Percentiles rank a stretch among this genome's conserved stretches.
Conservation (phyloP, 2,113 vertebrate genomes). For the Caretta caretta region DNA sequence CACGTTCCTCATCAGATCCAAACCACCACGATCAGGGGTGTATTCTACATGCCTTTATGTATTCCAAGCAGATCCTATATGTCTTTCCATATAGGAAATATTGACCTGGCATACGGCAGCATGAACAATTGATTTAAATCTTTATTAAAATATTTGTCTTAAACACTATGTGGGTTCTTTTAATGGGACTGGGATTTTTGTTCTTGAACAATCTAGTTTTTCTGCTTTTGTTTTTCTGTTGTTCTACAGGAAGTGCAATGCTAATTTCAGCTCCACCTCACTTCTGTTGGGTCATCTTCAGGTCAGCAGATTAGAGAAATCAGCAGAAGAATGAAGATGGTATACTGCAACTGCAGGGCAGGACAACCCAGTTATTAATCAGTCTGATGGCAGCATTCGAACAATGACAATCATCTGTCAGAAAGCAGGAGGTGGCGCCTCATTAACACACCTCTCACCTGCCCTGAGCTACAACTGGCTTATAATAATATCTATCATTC, state of each 20-base stretch:
- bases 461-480: constrained; percentile 86
- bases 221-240: constrained; percentile 56
- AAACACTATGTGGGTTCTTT: constrained; percentile 6
- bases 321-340: constrained; percentile 75
- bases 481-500: constrained; percentile 87
- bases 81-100: constrained; percentile 21
- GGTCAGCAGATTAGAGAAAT: constrained; percentile 84
- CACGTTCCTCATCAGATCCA: background rate
- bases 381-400: constrained; percentile 76
- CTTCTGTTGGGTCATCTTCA: constrained; percentile 79
- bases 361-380: constrained; percentile 83
- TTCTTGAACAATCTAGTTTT: background rate
- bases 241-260: constrained; percentile 79
- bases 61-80: background rate
- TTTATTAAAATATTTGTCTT: constrained; percentile 44
- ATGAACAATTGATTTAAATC: constrained; percentile 30
- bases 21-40: background rate
- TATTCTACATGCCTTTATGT: background rate
- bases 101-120: constrained; percentile 36
- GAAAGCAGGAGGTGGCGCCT: constrained; percentile 86
- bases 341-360: constrained; percentile 75
- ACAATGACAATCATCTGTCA: constrained; percentile 91
- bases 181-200: background rate
- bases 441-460: constrained; percentile 87
- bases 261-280: constrained; percentile 79